These are phyloP conservation scores for Nezara viridula DNA, from an alignment of 2,888 invertebrate species.

Conservation along the genomic window DNA sequence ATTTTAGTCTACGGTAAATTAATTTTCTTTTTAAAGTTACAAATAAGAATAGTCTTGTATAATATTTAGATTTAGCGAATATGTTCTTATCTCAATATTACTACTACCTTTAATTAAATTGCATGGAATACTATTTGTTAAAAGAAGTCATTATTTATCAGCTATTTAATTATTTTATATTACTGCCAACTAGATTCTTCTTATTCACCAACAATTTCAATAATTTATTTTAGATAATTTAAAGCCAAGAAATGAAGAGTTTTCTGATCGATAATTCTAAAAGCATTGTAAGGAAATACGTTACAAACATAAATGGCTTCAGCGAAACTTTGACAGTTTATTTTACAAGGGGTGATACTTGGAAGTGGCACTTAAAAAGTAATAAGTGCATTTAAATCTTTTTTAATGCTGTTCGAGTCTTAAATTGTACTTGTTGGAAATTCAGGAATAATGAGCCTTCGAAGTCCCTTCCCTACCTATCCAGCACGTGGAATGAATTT, in stretches of 20 bases:
- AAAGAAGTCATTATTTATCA: too few relatives aligned
- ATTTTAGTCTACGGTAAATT: too few relatives aligned
- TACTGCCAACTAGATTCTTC: too few relatives aligned
- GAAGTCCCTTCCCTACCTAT: neutral
- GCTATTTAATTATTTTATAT: too few relatives aligned
- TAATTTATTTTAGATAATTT: neutral
- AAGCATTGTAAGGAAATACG: neutral
- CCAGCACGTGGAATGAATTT: neutral
- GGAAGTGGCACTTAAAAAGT: conserved; percentile 2
- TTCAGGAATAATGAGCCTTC: neutral
- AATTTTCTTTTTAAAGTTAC: too few relatives aligned
- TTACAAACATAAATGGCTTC: neutral
- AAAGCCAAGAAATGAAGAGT: neutral
- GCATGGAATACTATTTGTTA: too few relatives aligned
- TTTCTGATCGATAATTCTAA: neutral
- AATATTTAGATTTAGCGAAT: too few relatives aligned
- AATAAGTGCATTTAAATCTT: conserved; percentile 1
- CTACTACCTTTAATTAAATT: too few relatives aligned
- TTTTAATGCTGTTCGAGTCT: neutral
- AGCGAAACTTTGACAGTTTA: neutral
- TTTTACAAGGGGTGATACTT: neutral
- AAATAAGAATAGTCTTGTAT: too few relatives aligned
- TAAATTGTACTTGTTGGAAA: neutral
- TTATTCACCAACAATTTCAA: too few relatives aligned
- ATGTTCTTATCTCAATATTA: too few relatives aligned